Evolutionary conservation across 1,140 invertebrate species (phyloP).

Genomic region (Apis florea): DNA sequence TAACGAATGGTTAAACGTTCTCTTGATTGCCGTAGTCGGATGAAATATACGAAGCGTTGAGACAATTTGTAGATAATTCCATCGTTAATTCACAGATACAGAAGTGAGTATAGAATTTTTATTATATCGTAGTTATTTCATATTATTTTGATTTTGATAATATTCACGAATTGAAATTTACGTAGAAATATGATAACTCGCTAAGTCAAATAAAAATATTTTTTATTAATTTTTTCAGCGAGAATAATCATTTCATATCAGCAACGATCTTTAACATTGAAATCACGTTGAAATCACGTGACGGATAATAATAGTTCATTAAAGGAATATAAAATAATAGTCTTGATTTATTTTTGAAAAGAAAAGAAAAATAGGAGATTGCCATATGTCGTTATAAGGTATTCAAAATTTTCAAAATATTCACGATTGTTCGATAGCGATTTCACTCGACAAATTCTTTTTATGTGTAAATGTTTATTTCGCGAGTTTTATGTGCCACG

Average conservation of each 20-base stretch:
- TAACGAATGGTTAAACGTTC: constrained; percentile 11
- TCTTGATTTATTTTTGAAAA: not conserved
- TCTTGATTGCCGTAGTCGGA: constrained; percentile 13
- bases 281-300: too few relatives aligned
- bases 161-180: not conserved
- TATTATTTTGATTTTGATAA: too few relatives aligned
- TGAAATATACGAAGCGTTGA: constrained; percentile 15
- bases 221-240: not conserved
- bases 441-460: not conserved
- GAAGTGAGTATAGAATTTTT: not conserved
- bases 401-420: constrained; percentile 7
- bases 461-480: not conserved
- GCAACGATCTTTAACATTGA: too few relatives aligned
- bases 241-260: not conserved
- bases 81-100: not conserved
- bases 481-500: constrained; percentile 10
- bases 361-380: not conserved
- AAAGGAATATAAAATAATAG: not conserved
- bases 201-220: not conserved
- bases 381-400: not conserved
- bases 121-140: too few relatives aligned
- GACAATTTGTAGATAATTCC: constrained; percentile 19
- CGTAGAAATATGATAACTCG: not conserved
- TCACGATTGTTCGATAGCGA: not conserved
- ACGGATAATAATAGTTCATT: not conserved